Percentiles rank a stretch among this genome's conserved stretches.
Evolutionary conservation across 2,888 invertebrate species (phyloP).

Genomic region (Ichneumon xanthorius): DNA sequence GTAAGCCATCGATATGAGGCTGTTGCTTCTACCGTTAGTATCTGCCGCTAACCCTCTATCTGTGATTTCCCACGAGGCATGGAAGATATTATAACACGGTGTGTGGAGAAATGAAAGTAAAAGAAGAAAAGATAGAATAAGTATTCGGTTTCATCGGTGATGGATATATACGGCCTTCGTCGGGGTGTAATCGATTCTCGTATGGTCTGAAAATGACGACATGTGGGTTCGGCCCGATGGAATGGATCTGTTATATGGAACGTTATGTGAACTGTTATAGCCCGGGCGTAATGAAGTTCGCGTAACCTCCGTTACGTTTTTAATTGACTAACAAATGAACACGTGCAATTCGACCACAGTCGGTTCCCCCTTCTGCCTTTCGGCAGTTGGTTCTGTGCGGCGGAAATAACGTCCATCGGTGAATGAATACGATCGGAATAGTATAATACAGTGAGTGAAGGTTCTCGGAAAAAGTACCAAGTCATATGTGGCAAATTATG

Average conservation of each 20-base stretch:
- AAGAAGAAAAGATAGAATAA: background rate
- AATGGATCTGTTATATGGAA: too few species aligned
- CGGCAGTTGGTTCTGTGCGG: too few species aligned
- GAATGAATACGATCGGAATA: background rate
- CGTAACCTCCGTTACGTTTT: too few species aligned
- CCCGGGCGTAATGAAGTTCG: too few species aligned
- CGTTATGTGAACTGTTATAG: too few species aligned
- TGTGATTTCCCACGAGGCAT: constrained; percentile 42
- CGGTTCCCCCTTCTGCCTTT: too few species aligned
- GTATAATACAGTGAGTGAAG: background rate
- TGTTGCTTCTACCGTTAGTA: constrained; percentile 28
- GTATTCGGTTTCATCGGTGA: background rate
- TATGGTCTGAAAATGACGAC: background rate
- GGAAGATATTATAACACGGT: constrained; percentile 1
- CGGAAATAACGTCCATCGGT: too few species aligned
- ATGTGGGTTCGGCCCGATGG: too few species aligned
- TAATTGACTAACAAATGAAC: too few species aligned
- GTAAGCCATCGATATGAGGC: constrained; percentile 5
- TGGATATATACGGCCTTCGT: background rate
- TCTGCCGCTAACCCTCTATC: constrained; percentile 18
- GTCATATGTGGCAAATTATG: too few species aligned
- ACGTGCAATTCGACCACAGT: too few species aligned
- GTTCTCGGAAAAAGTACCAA: too few species aligned
- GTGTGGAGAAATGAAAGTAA: background rate
- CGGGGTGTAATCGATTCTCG: background rate